Evolutionary conservation across 1,140 invertebrate species (phyloP).

Genomic region (Helicoverpa zea): DNA sequence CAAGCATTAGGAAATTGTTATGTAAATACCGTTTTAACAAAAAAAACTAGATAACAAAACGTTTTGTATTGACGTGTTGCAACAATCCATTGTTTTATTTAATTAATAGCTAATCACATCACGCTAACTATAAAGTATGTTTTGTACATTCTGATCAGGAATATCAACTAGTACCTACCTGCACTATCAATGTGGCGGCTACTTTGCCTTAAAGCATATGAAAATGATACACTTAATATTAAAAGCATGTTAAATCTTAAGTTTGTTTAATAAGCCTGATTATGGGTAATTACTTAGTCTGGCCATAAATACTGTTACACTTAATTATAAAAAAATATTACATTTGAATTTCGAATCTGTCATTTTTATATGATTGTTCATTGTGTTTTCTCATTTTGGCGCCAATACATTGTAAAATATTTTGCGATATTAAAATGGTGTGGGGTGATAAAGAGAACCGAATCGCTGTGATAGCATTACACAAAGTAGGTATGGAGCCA

Average conservation of each 20-base stretch:
- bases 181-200: conserved; percentile 5
- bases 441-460: no score
- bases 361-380: no score
- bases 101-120: conserved; percentile 39
- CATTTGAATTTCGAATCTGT: no score
- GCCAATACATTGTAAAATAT: no score
- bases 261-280: not conserved
- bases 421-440: no score
- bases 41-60: conserved; percentile 32
- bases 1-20: conserved; percentile 5
- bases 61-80: conserved; percentile 27
- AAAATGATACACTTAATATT: conserved; percentile 14
- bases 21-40: not conserved
- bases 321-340: no score
- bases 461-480: no score
- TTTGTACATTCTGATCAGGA: conserved; percentile 18
- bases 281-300: no score
- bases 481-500: no score
- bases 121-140: conserved; percentile 8
- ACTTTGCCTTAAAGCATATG: conserved; percentile 16
- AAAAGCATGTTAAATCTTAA: conserved; percentile 2
- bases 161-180: not conserved
- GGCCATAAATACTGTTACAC: no score
- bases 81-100: conserved; percentile 40
- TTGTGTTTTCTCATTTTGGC: no score